These are phyloP conservation scores for Neoscelio sp. DNA, from an alignment of 2,888 invertebrate genomes.

Conservation along the genomic window DNA sequence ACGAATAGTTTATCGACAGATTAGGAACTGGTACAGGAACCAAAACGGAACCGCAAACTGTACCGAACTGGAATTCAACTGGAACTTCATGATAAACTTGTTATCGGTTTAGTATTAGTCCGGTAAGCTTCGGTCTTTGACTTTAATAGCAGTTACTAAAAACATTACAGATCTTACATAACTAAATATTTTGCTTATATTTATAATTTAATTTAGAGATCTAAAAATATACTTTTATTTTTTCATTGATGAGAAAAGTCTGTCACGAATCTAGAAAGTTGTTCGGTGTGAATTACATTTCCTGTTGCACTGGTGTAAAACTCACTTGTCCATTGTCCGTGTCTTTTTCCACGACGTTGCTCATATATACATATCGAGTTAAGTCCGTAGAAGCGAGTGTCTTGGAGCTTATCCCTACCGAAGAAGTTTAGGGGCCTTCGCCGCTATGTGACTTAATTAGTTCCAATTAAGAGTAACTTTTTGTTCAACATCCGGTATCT, in stretches of 20 bases:
- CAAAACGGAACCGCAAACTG: too few species aligned
- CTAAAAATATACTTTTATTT: too few species aligned
- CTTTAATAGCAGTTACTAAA: too few species aligned
- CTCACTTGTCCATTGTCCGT: not conserved
- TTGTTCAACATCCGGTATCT: conserved; percentile 58
- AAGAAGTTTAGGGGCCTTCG: conserved; percentile 18
- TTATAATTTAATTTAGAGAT: too few species aligned
- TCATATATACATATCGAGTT: conserved; percentile 1
- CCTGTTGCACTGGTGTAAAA: conserved; percentile 2
- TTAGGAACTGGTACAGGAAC: too few species aligned
- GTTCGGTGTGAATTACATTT: not conserved
- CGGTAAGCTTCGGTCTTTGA: too few species aligned
- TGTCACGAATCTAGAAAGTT: conserved; percentile 12
- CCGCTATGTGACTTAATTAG: conserved; percentile 46
- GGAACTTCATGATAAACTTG: too few species aligned
- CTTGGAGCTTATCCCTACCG: conserved; percentile 14
- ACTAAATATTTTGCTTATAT: too few species aligned
- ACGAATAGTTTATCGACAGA: too few species aligned
- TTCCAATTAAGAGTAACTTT: conserved; percentile 46
- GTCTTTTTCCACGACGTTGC: not conserved
- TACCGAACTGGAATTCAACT: too few species aligned
- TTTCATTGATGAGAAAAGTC: conserved; percentile 4
- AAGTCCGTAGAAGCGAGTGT: conserved; percentile 12
- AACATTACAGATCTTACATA: too few species aligned
- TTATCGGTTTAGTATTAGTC: too few species aligned